Base-by-base conservation (phyloP, 2,888 invertebrate genomes). In the Oscheius sp. region DNA sequence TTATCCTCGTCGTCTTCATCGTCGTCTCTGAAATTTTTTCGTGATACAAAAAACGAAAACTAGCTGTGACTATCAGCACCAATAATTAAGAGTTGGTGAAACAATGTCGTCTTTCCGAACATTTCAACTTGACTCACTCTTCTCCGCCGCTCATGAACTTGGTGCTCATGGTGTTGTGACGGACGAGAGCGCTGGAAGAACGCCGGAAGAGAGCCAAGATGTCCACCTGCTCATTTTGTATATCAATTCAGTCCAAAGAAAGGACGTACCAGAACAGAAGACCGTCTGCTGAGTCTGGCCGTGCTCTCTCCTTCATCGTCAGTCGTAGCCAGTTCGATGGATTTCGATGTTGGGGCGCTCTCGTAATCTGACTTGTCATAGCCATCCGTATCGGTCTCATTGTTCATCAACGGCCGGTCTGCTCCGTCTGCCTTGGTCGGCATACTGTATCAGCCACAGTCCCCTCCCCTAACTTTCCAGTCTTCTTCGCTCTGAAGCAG, bases 191-290 rank as follows among this genome's bases (percentile, higher is more conserved):
- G 73, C 85, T 85, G 50, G 84, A 85, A 2, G 87, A 87, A 11
- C 88, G 78, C n/a, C 88, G 85, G 57, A 88, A 86, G 9, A 88
- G 78, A 0, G 88, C 85, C n/a, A 88, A 66, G 11, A 88, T 79
- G 74, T 88, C 88, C 21, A 21, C 21, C 21, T 21, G 21, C 21
- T 21, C 21, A 21, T 21, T 21, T 21, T 21, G 21, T 21, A 21
- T 21, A 21, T 21, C 21, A 21, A 21, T 21, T 21, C 21, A 21
- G 21, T 21, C 21, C 21, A 21, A 21, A 21, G 21, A 21, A 21
- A 21, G 21, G 21, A 65, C 70, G 72, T 73, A 79, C 79, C 73
- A 84, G 74, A 13, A 84, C 84, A 11, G 81, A 81, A 48, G 81
- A 81, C 33, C 84, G 73, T 62, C 84, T 70, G 62, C 82, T 82